Base-by-base conservation (phyloP, 2,888 invertebrate genomes). In the Atethmia centrago region DNA sequence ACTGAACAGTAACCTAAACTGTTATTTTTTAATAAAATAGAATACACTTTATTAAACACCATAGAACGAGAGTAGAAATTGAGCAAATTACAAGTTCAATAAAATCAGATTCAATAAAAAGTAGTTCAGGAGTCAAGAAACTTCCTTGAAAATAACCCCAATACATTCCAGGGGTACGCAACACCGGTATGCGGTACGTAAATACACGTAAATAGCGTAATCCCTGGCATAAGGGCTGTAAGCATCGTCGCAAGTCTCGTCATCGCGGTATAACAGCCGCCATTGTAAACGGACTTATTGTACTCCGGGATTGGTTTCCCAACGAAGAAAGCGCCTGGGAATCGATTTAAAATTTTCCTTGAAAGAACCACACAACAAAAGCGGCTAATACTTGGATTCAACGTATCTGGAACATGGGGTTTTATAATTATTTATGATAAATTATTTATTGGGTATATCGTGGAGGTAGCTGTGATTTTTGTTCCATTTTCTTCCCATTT, bases 291-390 rank as follows among this genome's bases (percentile, higher is more conserved):
- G 88, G 79, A 89, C 92, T 92, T 92, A 96, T 96, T 96, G 96
- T 95, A 93, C 87, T 87, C 85, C 88, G 93, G 95, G 95, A 95
- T 95, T 95, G 95, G 94, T 94, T 95, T 93, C 93, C 90, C 91
- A 88, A 82, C 90, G 91, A 91, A 92, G 94, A 94, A 93, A 94
- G 93, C 93, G 91, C 91, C 85, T 83, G 90, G 92, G 94, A 95
- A 95, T 95, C 94, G 95, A 96, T 96, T 96, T 95, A 93, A 95
- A 95, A 95, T 93, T 94, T 76, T 92, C 91, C 92, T 92, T 92
- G 91, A 93, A 95, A 93, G 93, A 93, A 91, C 87, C 91, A 87
- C 90, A 88, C 93, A 90, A 94, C 95, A 95, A 95, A 92, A 88
- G 93, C 90, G 84, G 87, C 91, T 94, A 93, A 95, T 95, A 93